Conservation (phyloP, 2,113 vertebrate species). For the Mustelus asterias region DNA sequence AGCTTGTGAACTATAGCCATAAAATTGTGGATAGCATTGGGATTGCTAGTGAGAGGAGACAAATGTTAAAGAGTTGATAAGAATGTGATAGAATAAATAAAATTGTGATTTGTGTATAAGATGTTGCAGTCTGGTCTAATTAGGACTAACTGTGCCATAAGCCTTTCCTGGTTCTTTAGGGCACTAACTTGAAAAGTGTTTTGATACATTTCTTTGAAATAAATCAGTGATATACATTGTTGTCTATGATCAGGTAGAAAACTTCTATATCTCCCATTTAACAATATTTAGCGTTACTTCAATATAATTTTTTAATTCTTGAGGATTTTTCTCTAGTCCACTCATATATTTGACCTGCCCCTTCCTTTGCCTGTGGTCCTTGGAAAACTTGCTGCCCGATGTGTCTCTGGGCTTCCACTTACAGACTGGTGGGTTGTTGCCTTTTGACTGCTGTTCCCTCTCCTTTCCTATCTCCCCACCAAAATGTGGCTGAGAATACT, state of each 20-base stretch:
- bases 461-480: not conserved
- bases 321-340: not conserved
- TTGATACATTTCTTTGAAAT: not conserved
- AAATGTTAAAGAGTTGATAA: not conserved
- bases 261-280: not conserved
- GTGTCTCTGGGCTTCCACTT: not conserved
- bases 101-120: not conserved
- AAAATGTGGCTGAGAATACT: not conserved
- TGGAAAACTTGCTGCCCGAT: not conserved
- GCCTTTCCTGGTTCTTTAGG: not conserved
- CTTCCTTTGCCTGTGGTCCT: not conserved
- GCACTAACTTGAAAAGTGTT: not conserved
- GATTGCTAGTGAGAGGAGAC: not conserved
- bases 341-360: not conserved
- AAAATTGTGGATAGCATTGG: not conserved
- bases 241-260: not conserved
- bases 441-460: conserved; percentile 4
- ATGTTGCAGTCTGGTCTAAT: not conserved
- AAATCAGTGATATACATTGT: not conserved
- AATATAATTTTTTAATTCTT: not conserved
- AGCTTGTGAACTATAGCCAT: not conserved
- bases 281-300: not conserved
- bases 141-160: not conserved
- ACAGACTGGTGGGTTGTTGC: not conserved
- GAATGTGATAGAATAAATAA: not conserved